Evolutionary conservation across 2,113 vertebrate species (phyloP).

Genomic region (Morphnarchus princeps): DNA sequence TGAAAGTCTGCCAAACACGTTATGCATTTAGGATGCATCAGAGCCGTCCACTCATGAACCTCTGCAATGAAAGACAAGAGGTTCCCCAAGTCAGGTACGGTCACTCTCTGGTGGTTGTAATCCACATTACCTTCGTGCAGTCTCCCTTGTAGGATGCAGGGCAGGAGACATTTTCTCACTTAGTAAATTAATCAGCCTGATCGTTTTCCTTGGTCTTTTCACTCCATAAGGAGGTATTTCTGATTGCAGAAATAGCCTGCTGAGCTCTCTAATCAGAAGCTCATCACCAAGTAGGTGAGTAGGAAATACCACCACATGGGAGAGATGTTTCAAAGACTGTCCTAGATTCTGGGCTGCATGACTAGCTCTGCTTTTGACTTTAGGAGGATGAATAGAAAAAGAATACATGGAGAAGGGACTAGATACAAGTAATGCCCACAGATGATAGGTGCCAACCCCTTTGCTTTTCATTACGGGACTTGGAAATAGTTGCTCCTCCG

Average conservation of each 20-base stretch:
- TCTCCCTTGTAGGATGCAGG: neutral
- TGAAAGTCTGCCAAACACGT: neutral
- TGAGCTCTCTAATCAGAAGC: neutral
- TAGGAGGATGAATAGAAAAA: neutral
- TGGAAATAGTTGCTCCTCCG: neutral
- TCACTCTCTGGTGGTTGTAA: neutral
- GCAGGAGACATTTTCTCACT: neutral
- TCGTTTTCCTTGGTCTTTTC: neutral
- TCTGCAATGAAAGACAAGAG: neutral
- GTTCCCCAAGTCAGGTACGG: rapidly evolving
- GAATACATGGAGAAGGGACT: neutral
- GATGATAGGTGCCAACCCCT: neutral
- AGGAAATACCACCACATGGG: neutral
- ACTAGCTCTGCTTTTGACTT: neutral
- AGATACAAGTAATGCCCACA: neutral
- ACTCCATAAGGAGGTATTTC: neutral
- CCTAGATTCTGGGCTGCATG: neutral
- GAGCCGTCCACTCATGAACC: neutral
- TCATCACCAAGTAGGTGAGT: neutral
- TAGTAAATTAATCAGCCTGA: neutral
- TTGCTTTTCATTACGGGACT: neutral
- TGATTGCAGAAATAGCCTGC: neutral
- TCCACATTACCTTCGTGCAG: neutral
- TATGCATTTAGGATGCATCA: neutral
- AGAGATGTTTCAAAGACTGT: neutral